Percentiles rank a stretch among this genome's conserved stretches.
Evolutionary conservation across 2,797 vertebrate species (phyloP).

Genomic region (Alfaro cultratus): DNA sequence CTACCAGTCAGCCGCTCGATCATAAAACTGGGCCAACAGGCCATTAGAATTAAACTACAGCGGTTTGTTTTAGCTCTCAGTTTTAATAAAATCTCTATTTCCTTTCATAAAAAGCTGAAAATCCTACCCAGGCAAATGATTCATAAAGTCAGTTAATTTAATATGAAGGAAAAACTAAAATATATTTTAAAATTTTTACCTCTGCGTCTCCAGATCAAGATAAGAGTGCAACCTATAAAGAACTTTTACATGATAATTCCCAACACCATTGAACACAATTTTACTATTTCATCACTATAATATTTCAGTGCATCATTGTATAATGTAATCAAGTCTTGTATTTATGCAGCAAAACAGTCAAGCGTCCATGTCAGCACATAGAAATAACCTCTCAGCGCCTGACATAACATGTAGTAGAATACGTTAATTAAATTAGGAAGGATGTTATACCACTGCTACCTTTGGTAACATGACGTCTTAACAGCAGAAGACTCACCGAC

Average conservation of each 20-base stretch:
- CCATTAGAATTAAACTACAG: conserved; percentile 48
- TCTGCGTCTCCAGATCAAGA: background rate
- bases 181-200: background rate
- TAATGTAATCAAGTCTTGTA: background rate
- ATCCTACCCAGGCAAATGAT: conserved; percentile 4
- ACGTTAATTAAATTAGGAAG: conserved; percentile 35
- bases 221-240: background rate
- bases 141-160: conserved; percentile 8
- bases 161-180: background rate
- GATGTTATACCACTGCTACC: conserved; percentile 36
- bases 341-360: conserved; percentile 10
- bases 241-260: background rate
- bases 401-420: conserved; percentile 2
- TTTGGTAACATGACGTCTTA: conserved; percentile 22
- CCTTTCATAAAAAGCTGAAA: conserved; percentile 22
- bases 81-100: conserved; percentile 12
- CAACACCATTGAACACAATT: background rate
- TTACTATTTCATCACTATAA: background rate
- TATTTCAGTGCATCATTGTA: background rate
- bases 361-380: conserved; percentile 1
- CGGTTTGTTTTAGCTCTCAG: conserved; percentile 47
- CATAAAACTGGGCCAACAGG: conserved; percentile 68
- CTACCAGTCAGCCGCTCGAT: conserved; percentile 50
- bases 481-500: conserved; percentile 25
- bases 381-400: conserved; percentile 8